phyloP scores from a whole-genome alignment of 1,140 invertebrate species.

The Dinothrombium tinctorium region DNA sequence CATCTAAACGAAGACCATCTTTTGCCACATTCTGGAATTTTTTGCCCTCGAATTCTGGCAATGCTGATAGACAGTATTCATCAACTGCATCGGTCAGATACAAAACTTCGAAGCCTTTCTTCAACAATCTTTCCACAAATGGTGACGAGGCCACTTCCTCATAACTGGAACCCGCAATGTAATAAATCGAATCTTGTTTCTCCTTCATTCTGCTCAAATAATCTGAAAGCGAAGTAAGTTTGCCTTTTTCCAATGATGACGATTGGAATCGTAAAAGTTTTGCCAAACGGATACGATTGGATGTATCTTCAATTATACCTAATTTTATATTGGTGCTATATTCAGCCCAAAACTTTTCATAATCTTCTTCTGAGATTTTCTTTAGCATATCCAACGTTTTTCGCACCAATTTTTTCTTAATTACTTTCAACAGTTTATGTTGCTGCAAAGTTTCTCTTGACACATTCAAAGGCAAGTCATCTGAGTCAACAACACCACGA shows the following conservation, averaged over 20 bases:
- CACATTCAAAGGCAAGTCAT: constrained; percentile 92
- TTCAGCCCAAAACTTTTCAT: constrained; percentile 96
- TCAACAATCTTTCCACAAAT: constrained; percentile 90
- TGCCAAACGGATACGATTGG: constrained; percentile 75
- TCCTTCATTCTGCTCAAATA: constrained; percentile 95
- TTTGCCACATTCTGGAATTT: constrained; percentile 80
- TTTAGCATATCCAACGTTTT: constrained; percentile 92
- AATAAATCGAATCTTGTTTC: constrained; percentile 93
- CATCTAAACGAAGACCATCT: constrained; percentile 85
- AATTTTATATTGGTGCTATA: constrained; percentile 94
- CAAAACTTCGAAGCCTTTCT: constrained; percentile 86
- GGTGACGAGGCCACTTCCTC: constrained; percentile 90
- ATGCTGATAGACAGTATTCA: constrained; percentile 91
- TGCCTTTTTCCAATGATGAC: constrained; percentile 67
- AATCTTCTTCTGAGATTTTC: constrained; percentile 79
- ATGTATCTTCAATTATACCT: constrained; percentile 89
- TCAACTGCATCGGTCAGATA: constrained; percentile 99
- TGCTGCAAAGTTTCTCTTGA: constrained; percentile 97
- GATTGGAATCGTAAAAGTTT: constrained; percentile 80
- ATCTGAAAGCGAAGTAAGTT: constrained; percentile 71
- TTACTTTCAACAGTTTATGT: constrained; percentile 93
- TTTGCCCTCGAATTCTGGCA: constrained; percentile 95
- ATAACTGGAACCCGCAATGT: constrained; percentile 69
- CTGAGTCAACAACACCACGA: constrained; percentile 89
- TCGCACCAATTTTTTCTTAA: constrained; percentile 94